Base-by-base conservation (phyloP, 37 sponge, comb jelly and placozoan genomes). In the Lycopodina hypogea region DNA sequence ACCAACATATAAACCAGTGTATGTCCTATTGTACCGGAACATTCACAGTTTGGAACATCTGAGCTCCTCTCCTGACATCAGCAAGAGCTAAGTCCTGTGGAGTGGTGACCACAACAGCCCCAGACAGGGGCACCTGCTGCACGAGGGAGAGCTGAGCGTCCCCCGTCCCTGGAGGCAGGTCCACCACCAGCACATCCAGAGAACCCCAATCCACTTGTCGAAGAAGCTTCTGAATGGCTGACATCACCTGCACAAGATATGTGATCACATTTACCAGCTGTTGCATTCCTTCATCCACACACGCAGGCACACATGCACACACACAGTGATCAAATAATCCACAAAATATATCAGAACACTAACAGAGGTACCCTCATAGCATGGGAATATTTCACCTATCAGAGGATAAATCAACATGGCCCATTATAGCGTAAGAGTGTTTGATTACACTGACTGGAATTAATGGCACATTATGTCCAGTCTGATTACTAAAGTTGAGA, bases 151-250 rank as follows among this genome's bases (percentile, higher is more conserved):
- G 91, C 71, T 98, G 99, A 0, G 99, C 93, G 68, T 98, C 99
- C 32, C 99, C 99, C 15, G 99, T 98, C 28, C 99, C 99, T 26
- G 99, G 99, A 6, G 99, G 99, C 94, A 96, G 89, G 75, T 98
- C 99, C 15, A 98, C 82, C 60, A 98, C 90, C 45, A 98, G 66
- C 0, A 98, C 81, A 69, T 98, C 99, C 65, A 96, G 90, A 68
- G 61, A 59, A 0, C 90, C 92, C 99, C 99, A 98, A 63, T 83
- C 88, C 55, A 98, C 96, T 19, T 77, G 77, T 17, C 92, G 65
- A 29, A 98, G 66, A 32, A 98, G 84, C 77, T 88, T 90, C 81
- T 90, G 90, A 37, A 98, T 83, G 18, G 96, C 99, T 53, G 94
- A 93, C 99, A 98, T 98, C 69, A 97, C 93, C 93, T 93, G 50